A percentile compares a stretch with the other conserved stretches of the same genome.
phyloP scores from a whole-genome alignment of 2,888 invertebrate genomes.

The Cantharis rufa region DNA sequence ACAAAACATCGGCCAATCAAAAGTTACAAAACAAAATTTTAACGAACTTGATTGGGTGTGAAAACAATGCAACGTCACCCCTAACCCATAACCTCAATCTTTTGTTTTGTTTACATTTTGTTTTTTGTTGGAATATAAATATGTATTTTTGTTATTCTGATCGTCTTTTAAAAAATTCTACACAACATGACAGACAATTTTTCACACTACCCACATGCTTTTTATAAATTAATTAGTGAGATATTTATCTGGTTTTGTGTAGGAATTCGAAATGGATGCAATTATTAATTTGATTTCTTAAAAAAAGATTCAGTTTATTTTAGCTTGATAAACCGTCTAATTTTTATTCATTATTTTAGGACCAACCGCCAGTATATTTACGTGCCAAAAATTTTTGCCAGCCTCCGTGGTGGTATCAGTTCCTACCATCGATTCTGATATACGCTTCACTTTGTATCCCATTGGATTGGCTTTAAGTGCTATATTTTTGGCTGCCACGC shows the following conservation, averaged over 20 bases:
- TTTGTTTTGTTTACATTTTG: neutral
- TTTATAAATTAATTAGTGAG: neutral
- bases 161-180: neutral
- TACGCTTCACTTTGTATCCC: constrained; percentile 75
- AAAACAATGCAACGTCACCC: no score
- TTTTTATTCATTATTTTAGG: constrained; percentile 38
- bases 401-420: constrained; percentile 36
- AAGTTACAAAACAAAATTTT: neutral
- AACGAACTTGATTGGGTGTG: no score
- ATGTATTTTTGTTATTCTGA: neutral
- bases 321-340: neutral
- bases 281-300: neutral
- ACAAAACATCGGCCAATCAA: neutral
- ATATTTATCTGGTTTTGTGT: neutral
- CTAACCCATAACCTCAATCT: neutral
- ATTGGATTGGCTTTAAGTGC: constrained; percentile 79
- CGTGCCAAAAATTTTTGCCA: constrained; percentile 64
- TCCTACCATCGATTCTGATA: constrained; percentile 47
- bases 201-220: neutral
- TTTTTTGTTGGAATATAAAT: neutral
- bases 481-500: constrained; percentile 78
- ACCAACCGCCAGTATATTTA: constrained; percentile 61
- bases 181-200: neutral
- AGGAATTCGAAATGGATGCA: neutral
- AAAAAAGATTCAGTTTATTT: neutral